Evolutionary conservation across 2,113 vertebrate genomes (phyloP).

Genomic region (Protomyctophum bolini): DNA sequence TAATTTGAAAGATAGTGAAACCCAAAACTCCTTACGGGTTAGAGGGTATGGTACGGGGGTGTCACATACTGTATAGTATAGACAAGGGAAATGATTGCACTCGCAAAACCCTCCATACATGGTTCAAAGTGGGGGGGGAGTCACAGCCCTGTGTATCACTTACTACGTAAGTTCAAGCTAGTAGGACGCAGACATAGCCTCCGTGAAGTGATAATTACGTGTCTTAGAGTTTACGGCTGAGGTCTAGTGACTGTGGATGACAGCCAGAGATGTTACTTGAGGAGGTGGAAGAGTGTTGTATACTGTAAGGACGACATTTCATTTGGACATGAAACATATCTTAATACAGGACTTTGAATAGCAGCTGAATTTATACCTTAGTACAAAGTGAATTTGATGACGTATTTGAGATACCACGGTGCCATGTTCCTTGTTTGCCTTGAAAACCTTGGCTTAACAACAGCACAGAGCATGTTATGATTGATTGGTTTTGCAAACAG

Average conservation of each 20-base stretch:
- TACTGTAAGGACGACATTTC: too few relatives aligned
- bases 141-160: constrained; percentile 9
- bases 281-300: constrained; percentile 7
- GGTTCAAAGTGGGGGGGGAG: constrained; percentile 43
- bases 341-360: background rate
- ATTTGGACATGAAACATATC: background rate
- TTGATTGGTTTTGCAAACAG: background rate
- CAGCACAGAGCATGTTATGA: too few relatives aligned
- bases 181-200: constrained; percentile 10
- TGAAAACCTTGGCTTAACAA: too few relatives aligned
- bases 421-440: too few relatives aligned
- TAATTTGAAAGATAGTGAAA: constrained; percentile 51
- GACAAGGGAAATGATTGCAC: constrained; percentile 21
- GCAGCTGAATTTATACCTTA: too few relatives aligned
- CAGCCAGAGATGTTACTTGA: constrained; percentile 2
- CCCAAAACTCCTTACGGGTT: constrained; percentile 22
- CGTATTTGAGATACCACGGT: too few relatives aligned
- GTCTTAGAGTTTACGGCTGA: constrained; percentile 24
- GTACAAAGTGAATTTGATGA: too few relatives aligned
- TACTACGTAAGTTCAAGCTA: constrained; percentile 29
- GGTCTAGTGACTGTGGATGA: constrained; percentile 8
- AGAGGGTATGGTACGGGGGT: constrained; percentile 6
- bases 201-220: constrained; percentile 33
- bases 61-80: constrained; percentile 16
- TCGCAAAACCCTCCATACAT: background rate